Evolutionary conservation across 2,888 invertebrate genomes (phyloP).

Genomic region (Ectobius pallidus): DNA sequence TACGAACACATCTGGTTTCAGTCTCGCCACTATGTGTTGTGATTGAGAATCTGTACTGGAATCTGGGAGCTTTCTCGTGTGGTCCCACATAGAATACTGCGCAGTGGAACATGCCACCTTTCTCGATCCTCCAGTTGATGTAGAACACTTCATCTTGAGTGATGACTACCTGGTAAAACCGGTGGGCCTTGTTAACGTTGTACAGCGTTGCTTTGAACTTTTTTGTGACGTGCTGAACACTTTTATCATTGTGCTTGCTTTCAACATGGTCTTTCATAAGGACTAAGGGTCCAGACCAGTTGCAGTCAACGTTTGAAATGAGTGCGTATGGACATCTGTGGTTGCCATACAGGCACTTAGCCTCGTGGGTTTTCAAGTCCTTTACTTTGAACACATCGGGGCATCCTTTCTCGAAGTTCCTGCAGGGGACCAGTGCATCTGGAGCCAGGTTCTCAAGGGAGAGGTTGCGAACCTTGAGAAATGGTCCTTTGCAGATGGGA

Average conservation of each 20-base stretch:
- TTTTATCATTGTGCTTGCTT: not conserved
- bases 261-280: not conserved
- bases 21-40: not conserved
- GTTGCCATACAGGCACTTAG: not conserved
- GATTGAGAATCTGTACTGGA: slow-evolving; percentile 5
- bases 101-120: not conserved
- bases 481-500: slow-evolving; percentile 2
- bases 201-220: not conserved
- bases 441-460: not conserved
- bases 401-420: not conserved
- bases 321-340: not conserved
- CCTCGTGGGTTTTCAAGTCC: not conserved
- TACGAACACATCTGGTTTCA: not conserved
- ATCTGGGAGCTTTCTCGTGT: not conserved
- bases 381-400: not conserved
- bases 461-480: slow-evolving; percentile 5
- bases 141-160: not conserved
- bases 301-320: not conserved
- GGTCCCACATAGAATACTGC: not conserved
- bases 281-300: not conserved
- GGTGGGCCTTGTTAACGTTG: not conserved
- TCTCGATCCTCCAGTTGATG: not conserved
- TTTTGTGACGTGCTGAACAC: not conserved
- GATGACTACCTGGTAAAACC: not conserved
- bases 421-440: not conserved